Conservation (phyloP, 1,140 invertebrate species). For the Spodoptera litura region DNA sequence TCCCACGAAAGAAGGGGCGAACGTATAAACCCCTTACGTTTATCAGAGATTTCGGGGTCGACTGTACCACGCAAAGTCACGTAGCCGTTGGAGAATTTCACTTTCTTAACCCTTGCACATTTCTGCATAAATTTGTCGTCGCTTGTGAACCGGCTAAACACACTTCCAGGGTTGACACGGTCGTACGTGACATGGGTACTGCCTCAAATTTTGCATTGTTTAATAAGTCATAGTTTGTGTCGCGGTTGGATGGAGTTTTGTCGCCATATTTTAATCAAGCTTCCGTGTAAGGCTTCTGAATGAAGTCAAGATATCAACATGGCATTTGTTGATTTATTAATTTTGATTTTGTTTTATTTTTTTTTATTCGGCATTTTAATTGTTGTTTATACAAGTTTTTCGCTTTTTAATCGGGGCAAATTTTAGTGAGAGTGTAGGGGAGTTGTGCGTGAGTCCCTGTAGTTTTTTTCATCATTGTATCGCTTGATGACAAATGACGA, state of each 20-base stretch:
- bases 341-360: no score
- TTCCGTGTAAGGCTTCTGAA: neutral
- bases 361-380: no score
- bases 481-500: no score
- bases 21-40: no score
- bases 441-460: no score
- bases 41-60: neutral
- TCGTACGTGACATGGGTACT: constrained; percentile 32
- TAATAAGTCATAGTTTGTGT: constrained; percentile 25
- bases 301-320: no score
- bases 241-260: neutral
- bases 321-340: no score
- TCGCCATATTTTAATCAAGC: neutral
- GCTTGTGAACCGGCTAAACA: constrained; percentile 50
- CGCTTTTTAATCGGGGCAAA: no score
- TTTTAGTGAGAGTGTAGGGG: no score
- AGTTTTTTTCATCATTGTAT: no score
- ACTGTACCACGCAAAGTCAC: constrained; percentile 39
- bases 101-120: constrained; percentile 55
- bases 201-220: constrained; percentile 40
- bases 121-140: constrained; percentile 55
- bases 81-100: constrained; percentile 42
- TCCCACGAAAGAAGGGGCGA: no score
- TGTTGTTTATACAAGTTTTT: no score
- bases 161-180: constrained; percentile 42